Evolutionary conservation across 2,797 vertebrate genomes (phyloP).

Genomic region (Momotus momota): DNA sequence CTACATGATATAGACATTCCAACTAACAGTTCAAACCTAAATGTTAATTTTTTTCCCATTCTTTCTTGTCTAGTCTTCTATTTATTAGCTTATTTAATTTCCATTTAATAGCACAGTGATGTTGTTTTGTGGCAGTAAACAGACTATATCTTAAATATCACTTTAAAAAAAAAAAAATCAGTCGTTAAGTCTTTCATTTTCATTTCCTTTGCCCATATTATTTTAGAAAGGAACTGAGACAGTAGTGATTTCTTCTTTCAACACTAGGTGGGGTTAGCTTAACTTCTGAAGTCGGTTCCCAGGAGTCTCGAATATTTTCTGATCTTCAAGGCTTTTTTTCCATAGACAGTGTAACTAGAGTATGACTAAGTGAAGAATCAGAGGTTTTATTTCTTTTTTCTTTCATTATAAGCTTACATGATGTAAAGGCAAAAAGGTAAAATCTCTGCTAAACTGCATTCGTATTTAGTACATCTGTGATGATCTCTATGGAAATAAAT

Average conservation of each 20-base stretch:
- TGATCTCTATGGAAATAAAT: background rate
- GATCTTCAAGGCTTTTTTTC: background rate
- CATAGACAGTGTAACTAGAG: no score
- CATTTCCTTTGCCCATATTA: background rate
- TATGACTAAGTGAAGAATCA: background rate
- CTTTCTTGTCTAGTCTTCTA: background rate
- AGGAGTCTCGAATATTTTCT: background rate
- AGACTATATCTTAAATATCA: background rate
- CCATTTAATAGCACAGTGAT: background rate
- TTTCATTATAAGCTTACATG: background rate
- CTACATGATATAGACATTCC: background rate
- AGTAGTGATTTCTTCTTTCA: background rate
- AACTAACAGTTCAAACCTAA: background rate
- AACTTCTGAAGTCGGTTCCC: background rate
- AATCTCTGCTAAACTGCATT: background rate
- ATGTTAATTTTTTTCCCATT: fast-evolving
- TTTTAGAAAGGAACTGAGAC: background rate
- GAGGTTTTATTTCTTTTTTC: no score
- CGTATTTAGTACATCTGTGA: background rate
- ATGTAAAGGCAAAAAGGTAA: background rate
- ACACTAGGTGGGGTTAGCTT: slow-evolving; percentile 11
- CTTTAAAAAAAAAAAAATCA: background rate
- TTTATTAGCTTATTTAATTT: background rate
- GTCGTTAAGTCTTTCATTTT: background rate
- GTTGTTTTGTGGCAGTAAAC: background rate